Evolutionary conservation across 2,113 vertebrate genomes (phyloP).

Genomic region (Chitala chitala): DNA sequence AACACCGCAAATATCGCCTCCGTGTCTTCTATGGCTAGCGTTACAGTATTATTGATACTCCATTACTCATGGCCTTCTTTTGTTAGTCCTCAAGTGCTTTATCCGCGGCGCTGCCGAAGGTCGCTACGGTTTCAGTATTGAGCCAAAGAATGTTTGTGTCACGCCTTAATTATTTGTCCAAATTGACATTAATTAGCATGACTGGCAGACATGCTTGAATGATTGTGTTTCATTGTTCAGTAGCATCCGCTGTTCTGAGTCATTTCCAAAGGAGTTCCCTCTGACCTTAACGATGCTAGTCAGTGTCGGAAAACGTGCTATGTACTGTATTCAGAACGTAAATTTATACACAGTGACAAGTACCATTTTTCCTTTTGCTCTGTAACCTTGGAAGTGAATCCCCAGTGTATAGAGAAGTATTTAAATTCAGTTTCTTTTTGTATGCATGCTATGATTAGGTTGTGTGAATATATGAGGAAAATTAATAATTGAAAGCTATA

Average conservation of each 20-base stretch:
- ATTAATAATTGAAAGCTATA: neutral
- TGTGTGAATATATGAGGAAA: neutral
- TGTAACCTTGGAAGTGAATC: neutral
- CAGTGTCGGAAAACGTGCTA: too few relatives aligned
- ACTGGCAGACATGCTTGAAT: slow-evolving; percentile 37
- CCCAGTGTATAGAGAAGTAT: neutral
- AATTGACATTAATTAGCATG: slow-evolving; percentile 49
- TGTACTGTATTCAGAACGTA: too few relatives aligned
- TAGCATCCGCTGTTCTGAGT: slow-evolving; percentile 21
- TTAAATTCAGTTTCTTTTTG: neutral
- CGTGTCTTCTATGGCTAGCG: too few relatives aligned
- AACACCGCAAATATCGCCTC: too few relatives aligned
- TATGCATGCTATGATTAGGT: neutral
- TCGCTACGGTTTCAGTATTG: slow-evolving; percentile 20
- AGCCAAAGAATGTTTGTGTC: slow-evolving; percentile 21
- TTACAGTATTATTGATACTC: slow-evolving; percentile 3
- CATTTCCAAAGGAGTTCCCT: too few relatives aligned
- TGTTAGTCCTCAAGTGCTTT: slow-evolving; percentile 2
- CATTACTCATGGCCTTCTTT: slow-evolving; percentile 8
- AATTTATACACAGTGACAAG: too few relatives aligned
- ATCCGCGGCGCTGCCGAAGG: too few relatives aligned
- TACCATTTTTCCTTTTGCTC: too few relatives aligned
- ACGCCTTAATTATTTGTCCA: slow-evolving; percentile 42
- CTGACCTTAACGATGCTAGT: too few relatives aligned
- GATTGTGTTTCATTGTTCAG: slow-evolving; percentile 40